Conservation (phyloP, 2,113 vertebrate genomes). For the Siniperca chuatsi region DNA sequence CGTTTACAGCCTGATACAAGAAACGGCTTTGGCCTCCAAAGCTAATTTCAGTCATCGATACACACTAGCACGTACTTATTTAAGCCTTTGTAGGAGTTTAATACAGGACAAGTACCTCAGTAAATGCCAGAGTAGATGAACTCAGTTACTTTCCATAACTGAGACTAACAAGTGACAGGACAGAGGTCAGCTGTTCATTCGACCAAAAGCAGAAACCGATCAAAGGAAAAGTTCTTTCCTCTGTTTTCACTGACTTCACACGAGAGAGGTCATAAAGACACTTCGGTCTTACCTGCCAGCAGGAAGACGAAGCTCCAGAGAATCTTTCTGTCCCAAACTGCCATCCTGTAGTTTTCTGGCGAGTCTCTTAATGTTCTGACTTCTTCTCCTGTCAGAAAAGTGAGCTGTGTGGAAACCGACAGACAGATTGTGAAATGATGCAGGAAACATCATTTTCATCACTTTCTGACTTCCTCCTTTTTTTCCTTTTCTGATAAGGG, state of each 20-base stretch:
- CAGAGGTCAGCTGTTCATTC: too few species aligned
- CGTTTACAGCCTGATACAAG: too few species aligned
- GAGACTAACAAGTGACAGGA: too few species aligned
- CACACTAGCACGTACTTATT: too few species aligned
- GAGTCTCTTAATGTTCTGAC: neutral
- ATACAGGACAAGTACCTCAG: too few species aligned
- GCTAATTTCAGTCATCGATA: too few species aligned
- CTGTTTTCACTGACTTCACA: neutral
- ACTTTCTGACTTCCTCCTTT: neutral
- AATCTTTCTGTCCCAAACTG: neutral
- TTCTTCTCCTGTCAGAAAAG: neutral
- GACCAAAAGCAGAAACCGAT: too few species aligned
- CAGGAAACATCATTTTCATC: neutral
- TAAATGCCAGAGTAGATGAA: too few species aligned
- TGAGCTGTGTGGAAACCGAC: neutral
- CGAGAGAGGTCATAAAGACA: neutral
- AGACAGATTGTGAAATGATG: conserved; percentile 3
- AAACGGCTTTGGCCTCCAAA: too few species aligned
- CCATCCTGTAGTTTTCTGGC: neutral
- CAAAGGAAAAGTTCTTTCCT: too few species aligned
- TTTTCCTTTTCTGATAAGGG: neutral
- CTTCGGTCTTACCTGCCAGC: neutral
- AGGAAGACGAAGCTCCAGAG: neutral
- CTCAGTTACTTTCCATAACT: too few species aligned
- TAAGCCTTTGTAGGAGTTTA: too few species aligned